Conservation (phyloP, 2,797 vertebrate genomes). For the Coreius guichenoti region DNA sequence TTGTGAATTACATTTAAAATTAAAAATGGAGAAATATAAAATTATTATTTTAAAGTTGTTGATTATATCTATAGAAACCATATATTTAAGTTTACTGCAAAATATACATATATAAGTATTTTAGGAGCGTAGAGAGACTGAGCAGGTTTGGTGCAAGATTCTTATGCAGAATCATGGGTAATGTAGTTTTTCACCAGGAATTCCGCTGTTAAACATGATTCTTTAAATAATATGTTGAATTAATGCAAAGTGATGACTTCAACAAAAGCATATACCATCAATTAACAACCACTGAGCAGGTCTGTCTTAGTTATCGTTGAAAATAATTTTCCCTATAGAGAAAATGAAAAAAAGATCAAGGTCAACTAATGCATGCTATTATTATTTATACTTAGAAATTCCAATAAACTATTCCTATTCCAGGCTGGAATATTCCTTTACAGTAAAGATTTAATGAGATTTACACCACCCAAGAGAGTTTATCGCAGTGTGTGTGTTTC, state of each 20-base stretch:
- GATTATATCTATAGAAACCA: background rate
- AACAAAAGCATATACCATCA: background rate
- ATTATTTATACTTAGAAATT: background rate
- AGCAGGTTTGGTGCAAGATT: background rate
- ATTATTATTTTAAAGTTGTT: background rate
- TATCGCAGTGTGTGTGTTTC: conserved; percentile 4
- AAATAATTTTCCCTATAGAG: background rate
- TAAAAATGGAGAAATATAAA: background rate
- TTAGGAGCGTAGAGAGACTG: background rate
- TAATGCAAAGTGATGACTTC: background rate
- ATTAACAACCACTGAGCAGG: background rate
- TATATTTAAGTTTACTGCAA: background rate
- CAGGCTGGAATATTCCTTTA: background rate
- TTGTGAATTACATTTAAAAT: background rate
- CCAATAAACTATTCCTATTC: background rate
- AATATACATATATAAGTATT: background rate
- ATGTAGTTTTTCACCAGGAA: background rate
- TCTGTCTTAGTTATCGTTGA: background rate
- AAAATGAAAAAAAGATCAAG: background rate
- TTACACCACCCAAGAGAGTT: conserved; percentile 4
- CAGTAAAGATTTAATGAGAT: background rate
- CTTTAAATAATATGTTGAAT: background rate
- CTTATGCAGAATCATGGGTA: background rate
- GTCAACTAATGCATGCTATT: background rate
- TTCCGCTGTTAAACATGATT: background rate